A percentile compares a stretch with the other conserved stretches of the same genome.
phyloP scores from a whole-genome alignment of 2,113 vertebrate species.

The Connochaetes taurinus region DNA sequence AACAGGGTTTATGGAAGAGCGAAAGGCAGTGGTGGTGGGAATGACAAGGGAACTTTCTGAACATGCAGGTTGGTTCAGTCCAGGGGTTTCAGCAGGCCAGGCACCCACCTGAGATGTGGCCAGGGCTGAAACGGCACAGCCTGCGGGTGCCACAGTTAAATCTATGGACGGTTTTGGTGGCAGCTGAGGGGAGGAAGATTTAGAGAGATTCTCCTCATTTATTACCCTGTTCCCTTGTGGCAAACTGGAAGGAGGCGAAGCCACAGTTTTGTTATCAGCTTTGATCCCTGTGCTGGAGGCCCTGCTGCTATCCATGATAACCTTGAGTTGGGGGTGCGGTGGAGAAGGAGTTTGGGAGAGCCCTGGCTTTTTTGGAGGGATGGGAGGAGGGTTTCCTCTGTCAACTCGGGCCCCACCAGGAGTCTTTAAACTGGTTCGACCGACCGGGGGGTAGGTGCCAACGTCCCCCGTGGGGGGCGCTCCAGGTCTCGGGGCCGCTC shows the following conservation, averaged over 20 bases:
- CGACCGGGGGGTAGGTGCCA: constrained; percentile 79
- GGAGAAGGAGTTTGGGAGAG: constrained; percentile 96
- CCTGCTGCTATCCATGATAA: constrained; percentile 87
- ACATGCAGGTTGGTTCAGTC: constrained; percentile 92
- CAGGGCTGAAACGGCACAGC: constrained; percentile 93
- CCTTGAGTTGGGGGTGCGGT: constrained; percentile 93
- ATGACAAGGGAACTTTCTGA: constrained; percentile 91
- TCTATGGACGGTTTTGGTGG: constrained; percentile 98
- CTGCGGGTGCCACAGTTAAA: constrained; percentile 88
- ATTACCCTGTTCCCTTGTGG: constrained; percentile 85
- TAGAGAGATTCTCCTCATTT: constrained; percentile 86
- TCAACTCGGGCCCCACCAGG: constrained; percentile 91
- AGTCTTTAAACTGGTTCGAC: constrained; percentile 88
- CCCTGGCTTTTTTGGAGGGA: constrained; percentile 99
- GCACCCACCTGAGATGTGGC: constrained; percentile 99
- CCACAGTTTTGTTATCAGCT: constrained; percentile 81
- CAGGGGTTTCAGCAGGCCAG: constrained; percentile 84
- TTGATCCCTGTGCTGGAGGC: constrained; percentile 86
- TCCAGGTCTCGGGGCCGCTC: constrained; percentile 79
- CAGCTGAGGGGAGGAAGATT: constrained; percentile 92
- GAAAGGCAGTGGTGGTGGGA: constrained; percentile 90
- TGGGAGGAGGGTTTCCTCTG: constrained; percentile 96
- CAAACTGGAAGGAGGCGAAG: constrained; percentile 81
- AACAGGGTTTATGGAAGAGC: constrained; percentile 93
- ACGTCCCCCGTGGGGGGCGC: constrained; percentile 77